These are phyloP conservation scores for Pristionchus maxplancki DNA, from an alignment of 2,888 invertebrate species.

Conservation along the genomic window DNA sequence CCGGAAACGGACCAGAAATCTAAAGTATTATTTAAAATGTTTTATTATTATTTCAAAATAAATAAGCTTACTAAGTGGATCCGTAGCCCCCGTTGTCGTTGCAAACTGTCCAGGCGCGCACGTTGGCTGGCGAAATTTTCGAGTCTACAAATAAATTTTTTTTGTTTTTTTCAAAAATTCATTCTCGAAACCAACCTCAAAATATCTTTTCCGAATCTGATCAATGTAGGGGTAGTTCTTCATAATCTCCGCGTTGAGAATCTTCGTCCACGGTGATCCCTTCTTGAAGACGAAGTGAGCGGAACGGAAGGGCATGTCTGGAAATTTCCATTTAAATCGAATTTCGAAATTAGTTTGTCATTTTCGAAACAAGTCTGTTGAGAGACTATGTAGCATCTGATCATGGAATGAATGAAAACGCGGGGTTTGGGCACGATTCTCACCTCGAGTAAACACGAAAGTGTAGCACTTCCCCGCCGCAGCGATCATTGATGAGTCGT, in stretches of 20 bases:
- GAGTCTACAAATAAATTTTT: not conserved
- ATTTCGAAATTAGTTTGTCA: not conserved
- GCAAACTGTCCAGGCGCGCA: not conserved
- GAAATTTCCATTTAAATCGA: too few relatives aligned
- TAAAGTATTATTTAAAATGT: not conserved
- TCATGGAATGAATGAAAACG: too few relatives aligned
- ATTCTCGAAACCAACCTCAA: not conserved
- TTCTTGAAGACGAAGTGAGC: not conserved
- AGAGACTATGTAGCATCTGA: too few relatives aligned
- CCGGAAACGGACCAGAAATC: slow-evolving; percentile 47
- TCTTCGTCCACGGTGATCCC: not conserved
- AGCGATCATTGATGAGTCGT: not conserved
- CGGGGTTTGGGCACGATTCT: too few relatives aligned
- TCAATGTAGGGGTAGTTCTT: slow-evolving; percentile 29
- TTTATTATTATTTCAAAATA: not conserved
- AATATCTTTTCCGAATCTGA: not conserved
- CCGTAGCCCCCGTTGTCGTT: not conserved
- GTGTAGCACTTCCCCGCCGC: slow-evolving; percentile 17
- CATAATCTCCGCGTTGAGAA: not conserved
- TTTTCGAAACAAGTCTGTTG: too few relatives aligned
- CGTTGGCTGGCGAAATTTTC: not conserved
- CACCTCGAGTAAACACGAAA: slow-evolving; percentile 7
- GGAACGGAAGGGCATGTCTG: not conserved
- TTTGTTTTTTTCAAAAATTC: not conserved
- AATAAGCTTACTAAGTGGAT: not conserved